These are phyloP conservation scores for Dendrocincla fuliginosa DNA, from an alignment of 2,797 vertebrate genomes.

Conservation along the genomic window DNA sequence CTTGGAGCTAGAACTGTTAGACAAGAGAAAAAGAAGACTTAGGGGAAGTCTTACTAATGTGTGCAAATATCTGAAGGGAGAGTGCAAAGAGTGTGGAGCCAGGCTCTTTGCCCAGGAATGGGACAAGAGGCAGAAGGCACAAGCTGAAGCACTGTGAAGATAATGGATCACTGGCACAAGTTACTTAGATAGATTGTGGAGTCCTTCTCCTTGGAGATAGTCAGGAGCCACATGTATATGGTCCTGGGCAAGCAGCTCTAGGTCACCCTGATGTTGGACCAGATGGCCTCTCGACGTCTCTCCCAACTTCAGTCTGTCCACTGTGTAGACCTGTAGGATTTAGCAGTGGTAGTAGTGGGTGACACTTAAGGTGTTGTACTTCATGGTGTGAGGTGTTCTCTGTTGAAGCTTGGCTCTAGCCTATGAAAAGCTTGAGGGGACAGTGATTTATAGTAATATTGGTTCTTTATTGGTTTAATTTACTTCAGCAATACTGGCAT, in stretches of 20 bases:
- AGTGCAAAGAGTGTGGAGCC: not conserved
- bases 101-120: not conserved
- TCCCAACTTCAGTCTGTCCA: not conserved
- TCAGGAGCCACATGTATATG: accelerated
- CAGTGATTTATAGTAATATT: not conserved
- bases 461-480: not conserved
- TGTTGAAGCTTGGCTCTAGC: not conserved
- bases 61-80: not conserved
- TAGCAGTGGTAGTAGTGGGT: not conserved
- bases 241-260: not conserved
- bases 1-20: not conserved
- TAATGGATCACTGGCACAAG: not conserved
- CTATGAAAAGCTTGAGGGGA: not conserved
- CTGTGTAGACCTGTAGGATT: not conserved
- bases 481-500: not conserved
- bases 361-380: not conserved
- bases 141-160: not conserved
- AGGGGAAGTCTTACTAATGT: not conserved
- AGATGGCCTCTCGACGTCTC: not conserved
- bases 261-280: not conserved
- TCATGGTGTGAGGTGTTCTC: not conserved
- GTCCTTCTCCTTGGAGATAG: not conserved
- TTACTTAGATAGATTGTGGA: not conserved
- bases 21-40: not conserved
- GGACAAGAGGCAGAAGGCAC: not conserved